phyloP scores from a whole-genome alignment of 2,888 invertebrate genomes.

The Tipula unca region DNA sequence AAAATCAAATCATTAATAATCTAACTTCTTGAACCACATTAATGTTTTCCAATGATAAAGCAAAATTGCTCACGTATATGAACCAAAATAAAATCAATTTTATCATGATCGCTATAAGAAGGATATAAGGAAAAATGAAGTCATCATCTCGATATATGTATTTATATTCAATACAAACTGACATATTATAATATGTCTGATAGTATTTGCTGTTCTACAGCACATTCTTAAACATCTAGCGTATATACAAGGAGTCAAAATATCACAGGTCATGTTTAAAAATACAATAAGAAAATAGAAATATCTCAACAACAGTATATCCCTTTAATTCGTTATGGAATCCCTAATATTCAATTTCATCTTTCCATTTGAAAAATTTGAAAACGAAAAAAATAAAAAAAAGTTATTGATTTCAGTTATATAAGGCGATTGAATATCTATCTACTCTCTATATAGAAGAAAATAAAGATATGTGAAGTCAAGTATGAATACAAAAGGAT shows the following conservation, averaged over 20 bases:
- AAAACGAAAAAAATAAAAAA: neutral
- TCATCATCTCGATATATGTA: neutral
- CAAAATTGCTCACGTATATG: neutral
- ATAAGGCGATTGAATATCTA: neutral
- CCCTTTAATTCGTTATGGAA: neutral
- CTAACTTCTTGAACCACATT: too few species aligned
- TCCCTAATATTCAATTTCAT: neutral
- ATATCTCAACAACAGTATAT: neutral
- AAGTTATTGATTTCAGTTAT: neutral
- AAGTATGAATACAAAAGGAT: neutral
- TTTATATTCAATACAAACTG: neutral
- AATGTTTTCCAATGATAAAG: neutral
- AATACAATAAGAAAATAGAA: neutral
- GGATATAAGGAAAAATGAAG: neutral
- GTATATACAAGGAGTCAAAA: neutral
- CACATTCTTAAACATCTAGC: neutral
- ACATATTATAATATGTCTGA: neutral
- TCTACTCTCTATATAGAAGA: neutral
- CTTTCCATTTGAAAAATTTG: neutral
- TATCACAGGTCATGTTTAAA: neutral
- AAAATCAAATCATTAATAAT: too few species aligned
- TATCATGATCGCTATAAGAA: neutral
- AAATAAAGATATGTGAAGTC: neutral
- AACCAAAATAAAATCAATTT: neutral
- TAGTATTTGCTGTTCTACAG: neutral